These are phyloP conservation scores for Cerastoderma edule DNA, from an alignment of 2,888 invertebrate species.

Conservation along the genomic window DNA sequence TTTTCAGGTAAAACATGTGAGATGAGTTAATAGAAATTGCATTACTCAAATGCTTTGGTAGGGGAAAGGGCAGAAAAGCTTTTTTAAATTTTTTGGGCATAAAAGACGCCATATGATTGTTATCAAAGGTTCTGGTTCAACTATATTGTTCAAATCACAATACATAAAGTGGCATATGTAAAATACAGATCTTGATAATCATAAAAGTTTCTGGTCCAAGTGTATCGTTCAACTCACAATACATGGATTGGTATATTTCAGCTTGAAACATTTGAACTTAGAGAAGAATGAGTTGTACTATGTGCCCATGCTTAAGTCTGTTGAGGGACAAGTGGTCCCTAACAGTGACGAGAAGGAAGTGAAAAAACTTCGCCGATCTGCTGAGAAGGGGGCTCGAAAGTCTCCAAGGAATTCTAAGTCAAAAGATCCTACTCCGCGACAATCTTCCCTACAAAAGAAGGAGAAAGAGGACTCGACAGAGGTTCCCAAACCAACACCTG, in stretches of 20 bases:
- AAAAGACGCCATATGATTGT: no score
- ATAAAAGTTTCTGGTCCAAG: no score
- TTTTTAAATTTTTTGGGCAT: no score
- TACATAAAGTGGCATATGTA: no score
- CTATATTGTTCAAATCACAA: no score
- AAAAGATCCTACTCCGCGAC: slow-evolving; percentile 36
- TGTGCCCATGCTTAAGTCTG: slow-evolving; percentile 80
- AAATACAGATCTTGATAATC: no score
- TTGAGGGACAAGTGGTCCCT: slow-evolving; percentile 77
- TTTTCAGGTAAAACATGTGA: no score
- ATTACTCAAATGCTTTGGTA: no score
- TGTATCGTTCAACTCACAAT: no score
- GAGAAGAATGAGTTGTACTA: slow-evolving; percentile 80
- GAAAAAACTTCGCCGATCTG: slow-evolving; percentile 49
- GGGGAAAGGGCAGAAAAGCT: no score
- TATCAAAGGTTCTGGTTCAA: no score
- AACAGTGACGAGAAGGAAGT: slow-evolving; percentile 66
- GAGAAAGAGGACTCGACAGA: slow-evolving; percentile 42
- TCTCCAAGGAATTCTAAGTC: slow-evolving; percentile 54
- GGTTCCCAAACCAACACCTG: slow-evolving; percentile 43
- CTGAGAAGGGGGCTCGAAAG: slow-evolving; percentile 58
- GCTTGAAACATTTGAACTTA: slow-evolving; percentile 80
- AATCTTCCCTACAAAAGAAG: slow-evolving; percentile 16
- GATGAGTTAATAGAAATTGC: no score
- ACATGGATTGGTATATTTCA: slow-evolving; percentile 50